A percentile compares a stretch with the other conserved stretches of the same genome.
These are phyloP conservation scores for Valencia hispanica DNA, from an alignment of 2,797 vertebrate genomes.

Conservation along the genomic window DNA sequence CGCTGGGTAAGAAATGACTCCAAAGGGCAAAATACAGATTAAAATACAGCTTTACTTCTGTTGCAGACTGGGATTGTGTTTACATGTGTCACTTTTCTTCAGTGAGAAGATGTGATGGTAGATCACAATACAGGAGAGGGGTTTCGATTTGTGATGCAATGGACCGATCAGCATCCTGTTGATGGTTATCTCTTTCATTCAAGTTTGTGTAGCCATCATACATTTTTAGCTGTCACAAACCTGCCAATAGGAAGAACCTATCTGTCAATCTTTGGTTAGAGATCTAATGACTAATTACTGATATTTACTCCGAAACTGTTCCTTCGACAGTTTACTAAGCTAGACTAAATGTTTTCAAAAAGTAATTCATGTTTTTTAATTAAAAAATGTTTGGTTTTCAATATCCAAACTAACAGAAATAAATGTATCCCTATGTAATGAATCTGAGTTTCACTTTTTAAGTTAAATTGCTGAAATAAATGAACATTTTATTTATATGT, in stretches of 20 bases:
- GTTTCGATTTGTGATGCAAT: constrained; percentile 24
- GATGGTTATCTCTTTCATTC: background rate
- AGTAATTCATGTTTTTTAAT: no score
- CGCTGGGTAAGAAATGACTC: constrained; percentile 60
- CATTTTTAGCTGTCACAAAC: background rate
- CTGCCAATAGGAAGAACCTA: background rate
- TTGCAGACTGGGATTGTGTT: background rate
- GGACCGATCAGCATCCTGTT: background rate
- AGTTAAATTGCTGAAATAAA: no score
- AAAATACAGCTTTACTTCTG: background rate
- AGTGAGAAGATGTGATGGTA: background rate
- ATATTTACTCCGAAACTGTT: background rate
- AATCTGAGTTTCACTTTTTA: no score
- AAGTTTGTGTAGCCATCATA: background rate
- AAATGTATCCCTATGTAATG: no score
- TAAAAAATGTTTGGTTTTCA: no score
- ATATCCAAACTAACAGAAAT: no score
- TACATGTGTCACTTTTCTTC: background rate
- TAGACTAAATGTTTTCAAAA: background rate
- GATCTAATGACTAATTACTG: background rate
- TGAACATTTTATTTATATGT: no score
- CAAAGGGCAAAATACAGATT: background rate
- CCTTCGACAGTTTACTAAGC: background rate
- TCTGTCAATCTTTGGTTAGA: background rate
- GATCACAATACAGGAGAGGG: background rate